phyloP scores from a whole-genome alignment of 2,113 vertebrate species.

The Prionailurus viverrinus region DNA sequence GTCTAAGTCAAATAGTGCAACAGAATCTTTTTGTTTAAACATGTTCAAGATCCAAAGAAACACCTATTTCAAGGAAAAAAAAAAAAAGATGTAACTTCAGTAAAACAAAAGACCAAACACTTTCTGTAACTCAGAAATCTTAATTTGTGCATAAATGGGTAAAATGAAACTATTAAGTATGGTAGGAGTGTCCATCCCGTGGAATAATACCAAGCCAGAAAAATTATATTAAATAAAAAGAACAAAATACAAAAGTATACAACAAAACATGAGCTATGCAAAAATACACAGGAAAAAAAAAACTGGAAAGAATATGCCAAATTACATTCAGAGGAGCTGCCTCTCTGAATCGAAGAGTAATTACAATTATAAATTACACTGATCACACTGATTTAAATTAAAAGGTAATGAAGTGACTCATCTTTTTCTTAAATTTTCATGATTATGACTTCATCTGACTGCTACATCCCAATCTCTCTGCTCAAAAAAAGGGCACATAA shows the following conservation, averaged over 20 bases:
- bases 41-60: conserved; percentile 49
- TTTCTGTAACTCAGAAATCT: not conserved
- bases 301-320: not conserved
- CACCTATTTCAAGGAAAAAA: not conserved
- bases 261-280: not conserved
- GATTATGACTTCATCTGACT: not conserved
- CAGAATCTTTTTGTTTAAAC: conserved; percentile 32
- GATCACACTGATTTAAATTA: not conserved
- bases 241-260: conserved; percentile 9
- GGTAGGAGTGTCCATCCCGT: not conserved
- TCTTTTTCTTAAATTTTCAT: not conserved
- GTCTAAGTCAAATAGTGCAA: conserved; percentile 21
- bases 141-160: not conserved
- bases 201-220: conserved; percentile 25
- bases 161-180: conserved; percentile 19
- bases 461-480: not conserved
- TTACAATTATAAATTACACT: not conserved
- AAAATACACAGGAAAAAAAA: not conserved
- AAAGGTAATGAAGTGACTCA: not conserved
- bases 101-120: conserved; percentile 7
- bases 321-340: not conserved
- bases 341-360: not conserved
- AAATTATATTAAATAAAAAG: conserved; percentile 28
- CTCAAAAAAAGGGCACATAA: not conserved
- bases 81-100: not conserved